These are phyloP conservation scores for Gymnobelideus leadbeateri DNA, from an alignment of 2,113 vertebrate species.

Conservation along the genomic window DNA sequence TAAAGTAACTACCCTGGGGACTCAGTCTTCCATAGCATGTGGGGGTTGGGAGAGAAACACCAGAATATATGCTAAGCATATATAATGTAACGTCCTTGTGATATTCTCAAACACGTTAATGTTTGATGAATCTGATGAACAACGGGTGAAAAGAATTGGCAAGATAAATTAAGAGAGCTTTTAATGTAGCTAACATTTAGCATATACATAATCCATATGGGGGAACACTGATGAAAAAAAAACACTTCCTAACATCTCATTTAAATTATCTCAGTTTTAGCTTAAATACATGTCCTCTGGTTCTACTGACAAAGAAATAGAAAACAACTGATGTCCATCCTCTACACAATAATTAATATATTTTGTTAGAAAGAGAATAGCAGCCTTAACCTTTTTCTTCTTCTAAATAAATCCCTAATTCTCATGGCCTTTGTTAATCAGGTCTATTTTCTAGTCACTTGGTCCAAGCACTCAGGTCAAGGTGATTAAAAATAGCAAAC, in stretches of 20 bases:
- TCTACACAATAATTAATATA: constrained; percentile 36
- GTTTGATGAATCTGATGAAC: background rate
- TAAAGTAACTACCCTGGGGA: background rate
- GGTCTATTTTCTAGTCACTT: constrained; percentile 62
- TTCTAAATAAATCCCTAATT: constrained; percentile 26
- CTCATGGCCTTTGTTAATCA: constrained; percentile 62
- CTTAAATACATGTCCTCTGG: constrained; percentile 53
- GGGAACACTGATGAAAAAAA: background rate
- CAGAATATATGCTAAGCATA: background rate
- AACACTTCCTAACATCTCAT: constrained; percentile 20
- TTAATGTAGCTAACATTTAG: background rate
- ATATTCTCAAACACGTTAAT: background rate
- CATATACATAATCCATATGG: background rate
- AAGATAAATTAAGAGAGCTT: background rate
- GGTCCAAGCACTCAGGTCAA: constrained; percentile 56
- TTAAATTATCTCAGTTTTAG: constrained; percentile 60
- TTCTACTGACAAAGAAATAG: constrained; percentile 49
- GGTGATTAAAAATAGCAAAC: constrained; percentile 46
- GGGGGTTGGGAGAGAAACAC: background rate
- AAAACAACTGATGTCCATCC: constrained; percentile 59
- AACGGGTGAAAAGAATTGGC: background rate
- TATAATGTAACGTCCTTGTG: background rate
- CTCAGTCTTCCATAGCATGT: background rate
- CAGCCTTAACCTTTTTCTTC: constrained; percentile 42
- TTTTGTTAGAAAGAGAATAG: constrained; percentile 58